Evolutionary conservation across 2,888 invertebrate species (phyloP), one percentile per base, ranked within the genome.

Genomic region (Malacosoma neustria): DNA sequence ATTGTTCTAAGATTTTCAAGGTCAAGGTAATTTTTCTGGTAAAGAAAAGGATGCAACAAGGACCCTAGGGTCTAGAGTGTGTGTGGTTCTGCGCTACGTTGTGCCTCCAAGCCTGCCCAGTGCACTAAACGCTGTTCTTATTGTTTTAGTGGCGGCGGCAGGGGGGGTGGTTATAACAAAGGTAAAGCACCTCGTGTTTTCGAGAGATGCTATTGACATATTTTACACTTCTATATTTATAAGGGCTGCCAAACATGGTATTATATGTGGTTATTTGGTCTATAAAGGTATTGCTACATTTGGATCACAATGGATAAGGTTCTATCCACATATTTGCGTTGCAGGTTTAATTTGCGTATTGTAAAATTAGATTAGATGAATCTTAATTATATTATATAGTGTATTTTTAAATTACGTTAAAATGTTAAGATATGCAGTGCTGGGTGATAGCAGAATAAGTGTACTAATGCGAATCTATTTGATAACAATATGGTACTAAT

Each of bases 161-260:
- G 92, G 89, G 91, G 92, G 92, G 94, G 95, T 93, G 94, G 94
- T 94, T 95, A 89, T 94, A 94, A 93, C 90, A 95, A 95, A 95
- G 95, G 95, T 95, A 95, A 95, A 93, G 92, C 92, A 91, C 92
- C 89, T 90, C 88, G 89, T 89, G 87, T 86, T 86, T 87, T 81
- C 87, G 89, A 88, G 87, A 87, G 91, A 90, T 91, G 92, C 92
- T 90, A 87, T 91, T 91, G 90, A 88, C 85, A 88, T 81, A 80
- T 80, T 84, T 69, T 79, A 79, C 74, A 69, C 72, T 74, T 72
- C 72, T 79, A 69, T 69, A 66, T 71, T 64, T 66, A 54, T 61
- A 72, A 75, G 84, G 86, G 85, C 85, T 86, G 86, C 86, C 86
- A 85, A 85, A 81, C 56, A 49, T 54, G 50, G 62, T 61, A 61